A percentile compares a stretch with the other conserved stretches of the same genome.
These are phyloP conservation scores for Meandrusa payeni DNA, from an alignment of 2,888 invertebrate genomes.

Conservation along the genomic window DNA sequence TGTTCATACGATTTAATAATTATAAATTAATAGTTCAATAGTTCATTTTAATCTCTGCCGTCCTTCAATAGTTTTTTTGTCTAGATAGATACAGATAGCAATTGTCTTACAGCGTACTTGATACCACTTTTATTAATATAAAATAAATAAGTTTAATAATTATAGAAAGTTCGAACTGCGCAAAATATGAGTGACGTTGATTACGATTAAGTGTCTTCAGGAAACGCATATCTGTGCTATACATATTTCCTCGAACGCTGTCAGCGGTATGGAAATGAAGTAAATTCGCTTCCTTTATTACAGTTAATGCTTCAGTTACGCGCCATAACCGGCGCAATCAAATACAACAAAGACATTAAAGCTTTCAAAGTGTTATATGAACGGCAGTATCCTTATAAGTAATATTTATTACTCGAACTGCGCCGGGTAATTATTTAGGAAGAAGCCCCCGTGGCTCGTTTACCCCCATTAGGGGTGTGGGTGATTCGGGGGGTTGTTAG, in stretches of 20 bases:
- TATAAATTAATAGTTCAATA: no score
- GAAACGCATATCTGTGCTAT: no score
- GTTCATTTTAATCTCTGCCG: no score
- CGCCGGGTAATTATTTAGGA: slow-evolving; percentile 64
- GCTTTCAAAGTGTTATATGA: slow-evolving; percentile 25
- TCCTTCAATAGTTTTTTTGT: no score
- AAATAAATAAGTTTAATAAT: no score
- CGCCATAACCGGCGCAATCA: slow-evolving; percentile 33
- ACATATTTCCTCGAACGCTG: neutral
- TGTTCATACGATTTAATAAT: no score
- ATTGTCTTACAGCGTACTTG: no score
- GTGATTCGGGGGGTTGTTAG: slow-evolving; percentile 33
- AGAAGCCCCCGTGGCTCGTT: slow-evolving; percentile 35
- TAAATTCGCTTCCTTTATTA: neutral
- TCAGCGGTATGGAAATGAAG: slow-evolving; percentile 7
- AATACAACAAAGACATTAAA: slow-evolving; percentile 42
- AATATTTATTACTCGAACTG: slow-evolving; percentile 71
- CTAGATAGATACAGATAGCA: no score
- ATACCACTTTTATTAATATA: no score
- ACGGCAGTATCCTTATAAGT: slow-evolving; percentile 50
- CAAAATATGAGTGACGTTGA: no score
- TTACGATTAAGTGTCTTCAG: no score
- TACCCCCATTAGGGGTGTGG: slow-evolving; percentile 27
- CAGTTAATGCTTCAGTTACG: slow-evolving; percentile 10
- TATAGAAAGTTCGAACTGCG: no score